Base-by-base conservation (phyloP, 2,888 invertebrate genomes). In the Oithona nana region DNA sequence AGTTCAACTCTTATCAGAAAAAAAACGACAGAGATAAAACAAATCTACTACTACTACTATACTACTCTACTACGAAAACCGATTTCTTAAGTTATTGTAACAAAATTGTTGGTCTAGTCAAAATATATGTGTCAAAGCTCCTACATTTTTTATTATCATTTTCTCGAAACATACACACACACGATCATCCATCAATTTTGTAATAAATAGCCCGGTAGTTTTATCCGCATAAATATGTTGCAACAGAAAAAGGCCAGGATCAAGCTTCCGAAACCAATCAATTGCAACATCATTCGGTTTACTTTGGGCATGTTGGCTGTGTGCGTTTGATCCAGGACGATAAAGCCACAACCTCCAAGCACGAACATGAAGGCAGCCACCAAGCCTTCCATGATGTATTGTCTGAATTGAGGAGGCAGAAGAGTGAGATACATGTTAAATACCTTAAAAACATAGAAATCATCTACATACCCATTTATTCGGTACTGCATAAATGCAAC, bases 361-460 rank as follows among this genome's bases (percentile, higher is more conserved):
- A 93, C 89, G 74, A 98, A 98, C 26, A 98, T 80, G 72, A 98
- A 97, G 74, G 93, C 93, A 13, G 95, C 89, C 0, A 95, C 95
- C 65, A 98, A 75, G 0, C 98, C 97, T 76, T 98, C 98, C 93
- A 98, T 94, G 63, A 98, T 98, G 72, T 97, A 98, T 72, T 98
- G 97, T 0, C 39, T 39, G 16, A n/a, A n/a, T n/a, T n/a, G n/a
- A n/a, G n/a, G n/a, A n/a, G n/a, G n/a, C n/a, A n/a, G n/a, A n/a
- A n/a, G n/a, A n/a, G n/a, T n/a, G n/a, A n/a, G n/a, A n/a, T n/a
- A n/a, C n/a, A n/a, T n/a, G n/a, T n/a, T n/a, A n/a, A n/a, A n/a
- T n/a, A n/a, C n/a, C n/a, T n/a, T n/a, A n/a, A n/a, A n/a, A n/a
- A n/a, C n/a, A n/a, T n/a, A n/a, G n/a, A n/a, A n/a, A n/a, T n/a